Percentiles rank a stretch among this genome's conserved stretches.
phyloP scores from a whole-genome alignment of 2,888 invertebrate genomes.

The Caenorhabditis panamensis region DNA sequence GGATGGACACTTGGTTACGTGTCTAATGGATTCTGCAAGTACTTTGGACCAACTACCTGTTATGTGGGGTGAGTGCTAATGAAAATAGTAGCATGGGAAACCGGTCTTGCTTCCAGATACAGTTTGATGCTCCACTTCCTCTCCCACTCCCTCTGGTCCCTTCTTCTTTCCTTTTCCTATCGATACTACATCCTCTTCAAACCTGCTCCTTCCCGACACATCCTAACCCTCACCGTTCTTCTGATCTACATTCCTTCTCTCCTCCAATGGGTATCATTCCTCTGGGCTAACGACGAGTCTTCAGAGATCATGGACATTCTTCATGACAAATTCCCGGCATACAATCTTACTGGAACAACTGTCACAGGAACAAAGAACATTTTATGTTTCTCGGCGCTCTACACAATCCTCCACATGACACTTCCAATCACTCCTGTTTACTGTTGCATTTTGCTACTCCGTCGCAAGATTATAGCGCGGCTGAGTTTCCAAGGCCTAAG shows the following conservation, averaged over 20 bases:
- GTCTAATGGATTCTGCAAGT: conserved; percentile 40
- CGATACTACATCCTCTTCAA: conserved; percentile 55
- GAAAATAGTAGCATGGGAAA: too few species aligned
- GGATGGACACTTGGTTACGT: conserved; percentile 36
- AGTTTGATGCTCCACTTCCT: conserved; percentile 57
- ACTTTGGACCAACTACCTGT: conserved; percentile 34
- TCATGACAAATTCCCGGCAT: not conserved
- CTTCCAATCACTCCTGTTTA: too few species aligned
- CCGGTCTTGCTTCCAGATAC: conserved; percentile 61
- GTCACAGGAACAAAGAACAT: too few species aligned
- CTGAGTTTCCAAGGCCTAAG: conserved; percentile 40
- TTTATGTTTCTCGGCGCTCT: conserved; percentile 52
- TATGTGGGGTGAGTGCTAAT: conserved; percentile 28
- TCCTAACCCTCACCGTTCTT: conserved; percentile 15
- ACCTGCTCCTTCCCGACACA: conserved; percentile 35
- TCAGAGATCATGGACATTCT: conserved; percentile 22
- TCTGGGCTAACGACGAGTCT: conserved; percentile 44
- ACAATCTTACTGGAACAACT: too few species aligned
- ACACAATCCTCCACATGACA: too few species aligned
- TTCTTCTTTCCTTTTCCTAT: conserved; percentile 59
- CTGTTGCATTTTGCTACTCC: too few species aligned
- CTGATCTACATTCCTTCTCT: conserved; percentile 46
- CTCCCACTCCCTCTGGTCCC: conserved; percentile 57
- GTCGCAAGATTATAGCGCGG: conserved; percentile 41
- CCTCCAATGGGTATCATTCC: conserved; percentile 50